phyloP scores from a whole-genome alignment of 2,797 vertebrate genomes.

The Anabacerthia variegaticeps region DNA sequence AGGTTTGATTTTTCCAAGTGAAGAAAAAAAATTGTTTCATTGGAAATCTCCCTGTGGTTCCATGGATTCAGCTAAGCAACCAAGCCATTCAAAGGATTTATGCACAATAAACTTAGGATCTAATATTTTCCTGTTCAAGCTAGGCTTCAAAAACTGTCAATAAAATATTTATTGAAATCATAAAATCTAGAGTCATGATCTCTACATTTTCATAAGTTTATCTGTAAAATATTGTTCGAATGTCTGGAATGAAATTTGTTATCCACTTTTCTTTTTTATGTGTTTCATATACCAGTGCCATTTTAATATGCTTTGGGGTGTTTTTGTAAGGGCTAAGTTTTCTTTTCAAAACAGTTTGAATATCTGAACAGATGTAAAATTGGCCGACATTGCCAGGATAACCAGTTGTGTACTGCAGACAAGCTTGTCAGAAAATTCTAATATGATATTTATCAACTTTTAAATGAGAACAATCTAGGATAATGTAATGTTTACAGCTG shows the following conservation, averaged over 20 bases:
- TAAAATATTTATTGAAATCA: neutral
- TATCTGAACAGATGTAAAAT: slow-evolving; percentile 47
- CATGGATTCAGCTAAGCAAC: neutral
- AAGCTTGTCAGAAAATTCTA: slow-evolving; percentile 8
- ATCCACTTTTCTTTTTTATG: neutral
- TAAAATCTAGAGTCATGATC: neutral
- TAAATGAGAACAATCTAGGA: neutral
- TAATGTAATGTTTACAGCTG: slow-evolving; percentile 32
- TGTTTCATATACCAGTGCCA: neutral
- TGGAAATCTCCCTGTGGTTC: neutral
- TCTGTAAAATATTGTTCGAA: neutral
- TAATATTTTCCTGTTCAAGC: neutral
- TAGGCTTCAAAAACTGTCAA: neutral
- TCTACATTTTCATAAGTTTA: neutral
- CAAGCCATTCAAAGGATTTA: neutral
- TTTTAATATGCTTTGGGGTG: neutral
- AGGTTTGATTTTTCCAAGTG: neutral
- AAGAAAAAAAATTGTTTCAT: neutral
- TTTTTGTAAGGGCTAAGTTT: neutral
- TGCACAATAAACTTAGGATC: neutral
- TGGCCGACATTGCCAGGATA: neutral
- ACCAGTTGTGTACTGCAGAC: neutral
- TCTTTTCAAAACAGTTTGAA: slow-evolving; percentile 12
- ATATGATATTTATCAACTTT: slow-evolving; percentile 20
- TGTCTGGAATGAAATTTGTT: neutral